These are phyloP conservation scores for Zelleria hepariella DNA, from an alignment of 2,888 invertebrate genomes.

Conservation along the genomic window DNA sequence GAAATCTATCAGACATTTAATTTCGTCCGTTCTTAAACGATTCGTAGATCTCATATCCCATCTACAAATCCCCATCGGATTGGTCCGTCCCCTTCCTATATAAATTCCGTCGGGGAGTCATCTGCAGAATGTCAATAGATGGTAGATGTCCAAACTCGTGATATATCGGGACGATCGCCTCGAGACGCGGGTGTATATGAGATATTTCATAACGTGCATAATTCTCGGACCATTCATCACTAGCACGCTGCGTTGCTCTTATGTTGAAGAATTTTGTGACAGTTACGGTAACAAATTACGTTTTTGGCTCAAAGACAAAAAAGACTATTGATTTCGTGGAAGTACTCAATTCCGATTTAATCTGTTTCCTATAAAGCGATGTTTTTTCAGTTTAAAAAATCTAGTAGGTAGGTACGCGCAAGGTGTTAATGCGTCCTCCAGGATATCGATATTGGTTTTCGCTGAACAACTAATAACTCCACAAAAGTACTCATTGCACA, in stretches of 20 bases:
- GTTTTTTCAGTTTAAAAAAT: too few species aligned
- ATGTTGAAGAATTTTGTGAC: neutral
- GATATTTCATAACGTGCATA: conserved; percentile 60
- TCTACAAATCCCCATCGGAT: conserved; percentile 36
- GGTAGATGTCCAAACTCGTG: conserved; percentile 59
- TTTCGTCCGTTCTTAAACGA: conserved; percentile 51
- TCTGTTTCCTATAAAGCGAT: too few species aligned
- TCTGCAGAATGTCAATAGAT: conserved; percentile 58
- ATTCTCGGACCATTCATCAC: conserved; percentile 50
- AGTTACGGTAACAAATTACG: conserved; percentile 16
- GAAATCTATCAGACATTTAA: conserved; percentile 54
- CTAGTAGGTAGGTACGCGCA: too few species aligned
- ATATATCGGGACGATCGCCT: conserved; percentile 54
- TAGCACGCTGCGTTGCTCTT: neutral
- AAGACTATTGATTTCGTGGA: too few species aligned
- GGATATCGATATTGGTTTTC: conserved; percentile 26
- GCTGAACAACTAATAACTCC: conserved; percentile 47
- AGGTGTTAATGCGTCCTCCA: conserved; percentile 33
- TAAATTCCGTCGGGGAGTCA: conserved; percentile 52
- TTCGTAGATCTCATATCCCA: conserved; percentile 46
- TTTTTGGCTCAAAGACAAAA: too few species aligned
- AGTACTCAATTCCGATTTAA: too few species aligned
- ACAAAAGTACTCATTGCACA: conserved; percentile 16
- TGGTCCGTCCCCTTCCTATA: conserved; percentile 36
- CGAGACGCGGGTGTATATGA: conserved; percentile 50